Percentiles rank a stretch among this genome's conserved stretches.
Conservation (phyloP, 2,888 invertebrate genomes). For the Elegia similella region DNA sequence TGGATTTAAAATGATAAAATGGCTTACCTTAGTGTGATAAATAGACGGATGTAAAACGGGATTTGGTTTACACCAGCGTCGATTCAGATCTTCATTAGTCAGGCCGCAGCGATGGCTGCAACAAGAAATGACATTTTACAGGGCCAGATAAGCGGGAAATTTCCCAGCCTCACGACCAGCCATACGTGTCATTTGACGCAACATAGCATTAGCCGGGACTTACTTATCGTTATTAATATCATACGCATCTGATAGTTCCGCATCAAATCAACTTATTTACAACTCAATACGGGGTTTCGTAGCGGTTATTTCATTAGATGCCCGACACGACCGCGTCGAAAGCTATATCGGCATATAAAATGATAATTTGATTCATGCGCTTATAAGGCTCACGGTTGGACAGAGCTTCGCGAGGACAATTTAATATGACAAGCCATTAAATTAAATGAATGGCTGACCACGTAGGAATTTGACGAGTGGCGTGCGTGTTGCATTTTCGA, state of each 20-base stretch:
- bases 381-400: constrained; percentile 46
- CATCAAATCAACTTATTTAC: constrained; percentile 44
- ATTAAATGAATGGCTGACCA: constrained; percentile 59
- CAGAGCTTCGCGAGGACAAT: constrained; percentile 47
- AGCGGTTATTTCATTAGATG: constrained; percentile 51
- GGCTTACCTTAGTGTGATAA: constrained; percentile 87
- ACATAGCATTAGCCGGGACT: constrained; percentile 38
- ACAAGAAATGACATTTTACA: constrained; percentile 64
- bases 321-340: constrained; percentile 42
- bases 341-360: constrained; percentile 44
- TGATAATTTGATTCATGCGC: constrained; percentile 52
- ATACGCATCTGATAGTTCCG: constrained; percentile 26
- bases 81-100: constrained; percentile 92
- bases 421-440: constrained; percentile 64
- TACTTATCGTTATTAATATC: constrained; percentile 36
- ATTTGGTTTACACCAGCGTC: constrained; percentile 91
- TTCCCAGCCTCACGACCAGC: constrained; percentile 27
- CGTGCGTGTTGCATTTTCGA: constrained; percentile 16
- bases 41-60: constrained; percentile 89
- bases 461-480: constrained; percentile 46
- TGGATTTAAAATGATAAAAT: constrained; percentile 4
- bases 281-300: constrained; percentile 43
- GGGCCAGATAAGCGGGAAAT: constrained; percentile 57
- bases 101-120: constrained; percentile 91
- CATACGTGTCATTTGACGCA: constrained; percentile 51